Percentiles rank a stretch among this genome's conserved stretches.
phyloP scores from a whole-genome alignment of 2,888 invertebrate genomes.

The Cephus nigrinus region DNA sequence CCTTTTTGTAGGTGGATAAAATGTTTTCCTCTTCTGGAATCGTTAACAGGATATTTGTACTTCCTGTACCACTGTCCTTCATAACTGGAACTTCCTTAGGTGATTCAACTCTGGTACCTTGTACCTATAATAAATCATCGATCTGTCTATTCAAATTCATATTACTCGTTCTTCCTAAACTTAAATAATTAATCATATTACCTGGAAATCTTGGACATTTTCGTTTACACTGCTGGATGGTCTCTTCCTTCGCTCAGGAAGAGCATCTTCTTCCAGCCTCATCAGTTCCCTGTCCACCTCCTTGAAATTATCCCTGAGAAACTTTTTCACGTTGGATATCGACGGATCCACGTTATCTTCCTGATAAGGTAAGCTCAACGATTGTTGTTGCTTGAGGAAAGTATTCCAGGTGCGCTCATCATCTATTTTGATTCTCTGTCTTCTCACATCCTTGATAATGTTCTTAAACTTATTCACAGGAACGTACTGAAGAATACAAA shows the following conservation, averaged over 20 bases:
- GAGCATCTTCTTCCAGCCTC: conserved; percentile 41
- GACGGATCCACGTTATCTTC: conserved; percentile 22
- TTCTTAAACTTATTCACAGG: conserved; percentile 53
- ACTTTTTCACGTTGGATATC: conserved; percentile 23
- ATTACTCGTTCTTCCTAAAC: not conserved
- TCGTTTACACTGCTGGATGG: not conserved
- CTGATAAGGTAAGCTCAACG: conserved; percentile 12
- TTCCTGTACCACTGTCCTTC: conserved; percentile 23
- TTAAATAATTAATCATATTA: not conserved
- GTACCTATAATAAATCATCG: not conserved
- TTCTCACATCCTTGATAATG: conserved; percentile 52
- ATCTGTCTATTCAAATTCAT: not conserved
- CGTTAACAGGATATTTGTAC: conserved; percentile 31
- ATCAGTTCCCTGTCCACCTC: conserved; percentile 47
- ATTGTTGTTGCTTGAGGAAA: conserved; percentile 45
- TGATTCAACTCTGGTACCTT: not conserved
- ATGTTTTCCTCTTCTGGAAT: conserved; percentile 38
- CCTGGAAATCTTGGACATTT: not conserved
- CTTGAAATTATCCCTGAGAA: conserved; percentile 32
- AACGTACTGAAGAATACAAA: conserved; percentile 46
- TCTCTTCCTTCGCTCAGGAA: conserved; percentile 32
- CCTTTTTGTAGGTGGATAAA: conserved; percentile 24
- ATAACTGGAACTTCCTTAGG: conserved; percentile 2
- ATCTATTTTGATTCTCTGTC: conserved; percentile 45
- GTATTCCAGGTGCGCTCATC: conserved; percentile 54